Evolutionary conservation across 1,140 invertebrate species (phyloP), one percentile per base, ranked within the genome.

Genomic region (Cydia pomonella): DNA sequence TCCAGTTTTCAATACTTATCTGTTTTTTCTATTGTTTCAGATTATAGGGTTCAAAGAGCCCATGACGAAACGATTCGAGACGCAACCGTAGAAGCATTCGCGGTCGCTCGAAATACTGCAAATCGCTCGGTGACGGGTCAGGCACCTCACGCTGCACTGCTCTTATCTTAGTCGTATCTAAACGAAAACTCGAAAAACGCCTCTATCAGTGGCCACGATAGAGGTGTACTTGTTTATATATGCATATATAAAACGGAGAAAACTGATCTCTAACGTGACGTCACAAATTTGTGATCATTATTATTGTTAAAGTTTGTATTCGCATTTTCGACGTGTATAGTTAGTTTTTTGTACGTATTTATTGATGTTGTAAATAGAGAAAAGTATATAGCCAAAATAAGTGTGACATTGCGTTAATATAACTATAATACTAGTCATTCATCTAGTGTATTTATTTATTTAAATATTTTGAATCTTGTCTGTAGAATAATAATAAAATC

Each of bases 371-470:
- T 76, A 75, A 38, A 76, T 75, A 72, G 23, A 64, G 53, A 75
- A 82, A 77, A 80, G 80, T 80, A 38, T 77, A 73, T 77, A 84
- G 80, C 73, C 76, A 85, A 84, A 84, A 84, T 76, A 81, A 79
- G 80, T 84, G 83, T 85, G 83, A 87, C 77, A 83, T 84, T 83
- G 76, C 79, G 81, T 84, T 79, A 84, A 84, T 80, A 85, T 90
- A 88, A 90, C 86, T 87, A 83, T 89, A 82, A 88, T 87, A 91
- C 91, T 92, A 92, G 91, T 92, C 91, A 92, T 86, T 88, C 83
- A 88, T 92, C 91, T 91, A 92, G 91, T 92, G 89, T 91, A 90
- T 91, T 89, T 87, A 89, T 91, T 87, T 86, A 81, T 83, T 80
- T 79, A 80, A 82, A 59, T 59, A 23, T 59, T 59, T 78, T 73